phyloP scores from a whole-genome alignment of 2,113 vertebrate species.

The Oryzias curvinotus region DNA sequence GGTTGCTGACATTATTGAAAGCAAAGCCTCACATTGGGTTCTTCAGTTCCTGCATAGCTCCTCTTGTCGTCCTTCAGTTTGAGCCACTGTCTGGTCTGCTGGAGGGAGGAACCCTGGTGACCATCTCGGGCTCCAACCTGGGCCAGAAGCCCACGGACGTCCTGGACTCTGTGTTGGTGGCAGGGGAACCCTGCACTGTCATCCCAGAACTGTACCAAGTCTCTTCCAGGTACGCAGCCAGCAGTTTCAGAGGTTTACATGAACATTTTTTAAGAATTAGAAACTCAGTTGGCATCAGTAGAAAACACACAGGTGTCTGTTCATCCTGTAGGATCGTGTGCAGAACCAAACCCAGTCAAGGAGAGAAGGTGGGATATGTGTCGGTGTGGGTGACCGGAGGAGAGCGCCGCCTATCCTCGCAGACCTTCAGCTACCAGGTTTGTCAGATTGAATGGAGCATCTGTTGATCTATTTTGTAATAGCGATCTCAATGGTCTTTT shows the following conservation, averaged over 20 bases:
- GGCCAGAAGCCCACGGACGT: constrained; percentile 92
- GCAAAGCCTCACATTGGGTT: too few relatives aligned
- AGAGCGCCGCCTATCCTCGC: constrained; percentile 83
- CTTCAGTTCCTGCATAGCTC: too few relatives aligned
- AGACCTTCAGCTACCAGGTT: constrained; percentile 92
- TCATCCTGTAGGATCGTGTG: constrained; percentile 86
- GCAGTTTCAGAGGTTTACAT: background rate
- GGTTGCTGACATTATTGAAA: too few relatives aligned
- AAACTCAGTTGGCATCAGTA: background rate
- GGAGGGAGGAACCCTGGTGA: constrained; percentile 90
- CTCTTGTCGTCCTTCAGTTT: constrained; percentile 73
- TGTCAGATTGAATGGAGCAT: background rate
- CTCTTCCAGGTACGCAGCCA: constrained; percentile 86
- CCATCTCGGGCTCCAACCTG: constrained; percentile 94
- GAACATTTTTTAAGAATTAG: background rate
- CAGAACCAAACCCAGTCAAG: constrained; percentile 77
- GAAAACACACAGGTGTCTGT: background rate
- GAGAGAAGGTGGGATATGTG: constrained; percentile 78
- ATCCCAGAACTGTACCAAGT: constrained; percentile 86
- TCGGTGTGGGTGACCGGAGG: constrained; percentile 87
- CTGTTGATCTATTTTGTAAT: background rate
- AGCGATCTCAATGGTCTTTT: too few relatives aligned
- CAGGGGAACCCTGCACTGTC: constrained; percentile 85
- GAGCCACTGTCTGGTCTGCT: constrained; percentile 90
- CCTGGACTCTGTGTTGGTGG: constrained; percentile 86